Conservation (phyloP, 2,888 invertebrate species). For the Drosophila testacea region DNA sequence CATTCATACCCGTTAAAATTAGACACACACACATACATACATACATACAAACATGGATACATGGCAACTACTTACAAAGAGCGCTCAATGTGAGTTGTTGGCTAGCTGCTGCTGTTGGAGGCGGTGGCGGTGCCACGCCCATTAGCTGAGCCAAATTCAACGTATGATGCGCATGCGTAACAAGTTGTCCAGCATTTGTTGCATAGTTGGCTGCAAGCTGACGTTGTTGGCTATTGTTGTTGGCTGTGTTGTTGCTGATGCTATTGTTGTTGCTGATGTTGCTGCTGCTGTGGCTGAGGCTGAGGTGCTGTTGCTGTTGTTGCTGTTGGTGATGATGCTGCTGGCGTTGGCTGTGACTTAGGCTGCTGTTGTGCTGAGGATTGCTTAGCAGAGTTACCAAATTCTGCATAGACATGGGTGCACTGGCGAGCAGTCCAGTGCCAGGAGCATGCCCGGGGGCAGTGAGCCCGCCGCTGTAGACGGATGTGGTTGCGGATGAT, state of each 20-base stretch:
- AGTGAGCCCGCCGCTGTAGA: conserved; percentile 57
- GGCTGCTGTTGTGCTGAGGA: conserved; percentile 58
- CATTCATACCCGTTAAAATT: conserved; percentile 32
- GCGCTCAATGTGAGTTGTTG: conserved; percentile 84
- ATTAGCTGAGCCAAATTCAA: conserved; percentile 74
- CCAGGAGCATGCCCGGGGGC: conserved; percentile 84
- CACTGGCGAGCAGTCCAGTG: conserved; percentile 84
- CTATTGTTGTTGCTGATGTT: conserved; percentile 54
- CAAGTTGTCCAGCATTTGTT: conserved; percentile 42
- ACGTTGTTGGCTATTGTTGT: conserved; percentile 46
- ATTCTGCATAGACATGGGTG: conserved; percentile 95
- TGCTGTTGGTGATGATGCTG: conserved; percentile 65
- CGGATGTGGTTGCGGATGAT: conserved; percentile 70
- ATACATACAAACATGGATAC: conserved; percentile 24
- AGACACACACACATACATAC: conserved; percentile 28
- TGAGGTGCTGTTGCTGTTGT: conserved; percentile 53
- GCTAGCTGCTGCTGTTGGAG: conserved; percentile 67
- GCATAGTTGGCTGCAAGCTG: conserved; percentile 46
- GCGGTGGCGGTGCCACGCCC: conserved; percentile 70
- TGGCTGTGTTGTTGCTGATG: conserved; percentile 60
- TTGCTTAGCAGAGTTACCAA: conserved; percentile 88
- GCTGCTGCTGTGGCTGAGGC: conserved; percentile 43
- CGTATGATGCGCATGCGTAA: conserved; percentile 58
- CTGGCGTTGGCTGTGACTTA: conserved; percentile 58
- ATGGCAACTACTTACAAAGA: conserved; percentile 83